A percentile compares a stretch with the other conserved stretches of the same genome.
Conservation (phyloP, 2,797 vertebrate species). For the Phaenicophaeus curvirostris region DNA sequence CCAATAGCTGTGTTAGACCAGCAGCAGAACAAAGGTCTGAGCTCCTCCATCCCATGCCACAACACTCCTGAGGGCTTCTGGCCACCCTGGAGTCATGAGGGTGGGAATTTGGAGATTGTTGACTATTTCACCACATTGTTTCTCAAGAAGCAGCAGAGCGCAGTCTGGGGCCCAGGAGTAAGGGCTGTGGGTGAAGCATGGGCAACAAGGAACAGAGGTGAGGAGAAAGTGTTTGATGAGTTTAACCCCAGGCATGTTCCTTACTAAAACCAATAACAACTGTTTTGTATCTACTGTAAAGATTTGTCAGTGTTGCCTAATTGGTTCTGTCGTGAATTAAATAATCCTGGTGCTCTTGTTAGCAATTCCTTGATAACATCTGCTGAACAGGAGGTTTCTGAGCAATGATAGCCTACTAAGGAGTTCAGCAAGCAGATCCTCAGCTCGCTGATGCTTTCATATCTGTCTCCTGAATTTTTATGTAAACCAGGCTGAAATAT, state of each 20-base stretch:
- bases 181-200: rapidly evolving
- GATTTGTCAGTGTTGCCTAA: background rate
- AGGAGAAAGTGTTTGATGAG: background rate
- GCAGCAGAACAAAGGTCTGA: background rate
- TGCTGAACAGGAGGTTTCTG: background rate
- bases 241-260: background rate
- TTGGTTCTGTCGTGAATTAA: background rate
- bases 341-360: background rate
- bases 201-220: rapidly evolving
- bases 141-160: background rate
- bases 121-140: background rate
- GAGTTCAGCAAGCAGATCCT: background rate
- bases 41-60: background rate
- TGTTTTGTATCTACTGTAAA: background rate
- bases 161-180: background rate
- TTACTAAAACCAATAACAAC: background rate
- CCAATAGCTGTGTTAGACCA: rapidly evolving
- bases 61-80: rapidly evolving
- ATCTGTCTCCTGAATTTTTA: background rate
- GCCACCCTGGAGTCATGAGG: background rate
- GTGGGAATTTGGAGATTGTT: background rate
- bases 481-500: background rate
- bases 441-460: background rate
- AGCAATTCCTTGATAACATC: background rate
- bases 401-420: background rate